Conservation (phyloP, 2,888 invertebrate genomes). For the Pasiphila rectangulata region DNA sequence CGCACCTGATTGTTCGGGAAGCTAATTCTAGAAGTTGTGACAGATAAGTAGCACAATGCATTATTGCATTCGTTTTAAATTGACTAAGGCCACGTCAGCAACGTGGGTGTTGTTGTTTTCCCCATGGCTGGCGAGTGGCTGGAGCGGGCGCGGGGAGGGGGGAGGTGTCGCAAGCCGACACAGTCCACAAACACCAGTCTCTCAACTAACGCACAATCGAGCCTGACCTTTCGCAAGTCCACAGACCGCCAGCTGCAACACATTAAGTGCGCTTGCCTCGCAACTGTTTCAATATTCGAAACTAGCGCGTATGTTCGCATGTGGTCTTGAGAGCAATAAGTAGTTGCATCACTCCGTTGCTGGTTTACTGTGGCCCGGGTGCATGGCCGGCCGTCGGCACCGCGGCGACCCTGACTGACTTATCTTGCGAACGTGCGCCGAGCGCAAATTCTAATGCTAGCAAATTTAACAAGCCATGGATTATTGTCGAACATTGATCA, state of each 20-base stretch:
- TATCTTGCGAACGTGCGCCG: constrained; percentile 77
- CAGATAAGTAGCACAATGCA: constrained; percentile 48
- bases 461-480: constrained; percentile 65
- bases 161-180: constrained; percentile 56
- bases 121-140: constrained; percentile 52
- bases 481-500: constrained; percentile 45
- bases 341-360: constrained; percentile 10
- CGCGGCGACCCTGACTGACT: constrained; percentile 80
- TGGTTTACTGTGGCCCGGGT: constrained; percentile 51
- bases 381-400: constrained; percentile 80
- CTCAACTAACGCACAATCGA: constrained; percentile 18
- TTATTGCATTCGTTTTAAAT: constrained; percentile 48
- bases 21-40: constrained; percentile 39
- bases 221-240: constrained; percentile 10
- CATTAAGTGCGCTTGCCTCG: not conserved
- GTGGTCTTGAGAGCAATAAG: not conserved
- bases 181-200: constrained; percentile 8
- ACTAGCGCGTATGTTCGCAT: not conserved
- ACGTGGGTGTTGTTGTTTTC: constrained; percentile 59
- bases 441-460: constrained; percentile 78
- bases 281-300: not conserved
- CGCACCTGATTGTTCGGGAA: constrained; percentile 7
- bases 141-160: constrained; percentile 43
- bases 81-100: constrained; percentile 50
- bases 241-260: not conserved